These are phyloP conservation scores for Chamaetylas fuelleborni DNA, from an alignment of 2,113 vertebrate species.

Conservation along the genomic window DNA sequence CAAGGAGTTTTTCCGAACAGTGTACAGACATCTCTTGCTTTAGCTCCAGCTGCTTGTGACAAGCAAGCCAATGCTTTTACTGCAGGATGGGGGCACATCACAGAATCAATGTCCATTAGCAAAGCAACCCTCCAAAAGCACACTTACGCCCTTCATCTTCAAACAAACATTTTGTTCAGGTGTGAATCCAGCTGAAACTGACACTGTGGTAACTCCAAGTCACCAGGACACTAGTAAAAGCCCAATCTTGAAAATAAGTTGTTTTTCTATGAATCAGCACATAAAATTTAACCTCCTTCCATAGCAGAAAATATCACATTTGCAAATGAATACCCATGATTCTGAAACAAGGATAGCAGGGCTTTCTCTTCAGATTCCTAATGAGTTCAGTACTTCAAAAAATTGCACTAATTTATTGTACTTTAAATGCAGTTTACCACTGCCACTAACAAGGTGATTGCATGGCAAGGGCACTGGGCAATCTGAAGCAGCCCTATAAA, in stretches of 20 bases:
- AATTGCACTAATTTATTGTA: not conserved
- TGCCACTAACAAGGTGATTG: not conserved
- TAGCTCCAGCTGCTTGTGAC: not conserved
- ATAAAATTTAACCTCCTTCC: not conserved
- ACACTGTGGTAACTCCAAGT: not conserved
- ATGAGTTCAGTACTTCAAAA: not conserved
- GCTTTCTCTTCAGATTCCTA: not conserved
- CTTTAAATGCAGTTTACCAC: not conserved
- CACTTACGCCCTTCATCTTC: not conserved
- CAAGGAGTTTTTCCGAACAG: not conserved
- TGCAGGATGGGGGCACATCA: not conserved
- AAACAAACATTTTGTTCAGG: not conserved
- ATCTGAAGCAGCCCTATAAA: not conserved
- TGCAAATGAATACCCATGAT: not conserved
- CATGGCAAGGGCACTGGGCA: not conserved
- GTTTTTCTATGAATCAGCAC: not conserved
- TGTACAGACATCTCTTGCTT: not conserved
- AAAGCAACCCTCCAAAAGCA: not conserved
- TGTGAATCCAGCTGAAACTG: not conserved
- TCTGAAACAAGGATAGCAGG: not conserved
- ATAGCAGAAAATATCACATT: not conserved
- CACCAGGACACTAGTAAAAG: not conserved
- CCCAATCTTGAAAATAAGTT: not conserved
- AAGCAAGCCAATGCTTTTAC: not conserved
- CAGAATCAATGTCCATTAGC: not conserved